Evolutionary conservation across 2,888 invertebrate genomes (phyloP), one percentile per base, ranked within the genome.

Genomic region (Aradus depressus): DNA sequence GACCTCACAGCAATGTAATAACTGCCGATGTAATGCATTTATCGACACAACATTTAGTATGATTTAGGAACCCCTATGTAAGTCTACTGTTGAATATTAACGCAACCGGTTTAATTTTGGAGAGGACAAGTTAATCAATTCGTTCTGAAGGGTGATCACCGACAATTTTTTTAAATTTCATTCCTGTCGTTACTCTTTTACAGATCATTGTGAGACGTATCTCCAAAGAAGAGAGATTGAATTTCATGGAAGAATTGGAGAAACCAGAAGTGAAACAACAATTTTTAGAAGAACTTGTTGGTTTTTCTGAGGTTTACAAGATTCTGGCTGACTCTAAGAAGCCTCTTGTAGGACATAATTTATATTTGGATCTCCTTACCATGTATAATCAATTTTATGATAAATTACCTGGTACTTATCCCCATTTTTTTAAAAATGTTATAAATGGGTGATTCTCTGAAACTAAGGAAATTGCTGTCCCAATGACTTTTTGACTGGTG

Each of bases 301-400:
- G 86, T 4, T 84, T 86, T 62, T 75, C 81, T 1, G 73, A 72
- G 62, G 67, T 87, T 10, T 79, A 84, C 52, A 65, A 75, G 14
- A 63, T 80, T 0, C 64, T 87, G n/a, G 68, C 68, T 25, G 63
- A 67, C 2, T 64, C 73, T 4, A 72, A 75, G 57, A 85, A 83
- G 68, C 85, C 85, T 3, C 68, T 88, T 19, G 68, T 87, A 21
- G 85, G 84, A 0, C 88, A 88, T 65, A 89, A 89, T 65, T 64
- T 79, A 54, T 71, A 83, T 48, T 66, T 81, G 55, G 88, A 88
- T 65, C 66, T 80, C 1, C 64, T 87, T 60, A 70, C 85, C 21
- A 66, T 85, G 50, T 78, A 81, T 62, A 78, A 80, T 60, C 80
- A 81, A 63, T 87, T 87, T 64, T 75, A 81, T 60, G 73, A 74